Conservation (phyloP, 2,888 invertebrate species). For the Calameuta pallipes region DNA sequence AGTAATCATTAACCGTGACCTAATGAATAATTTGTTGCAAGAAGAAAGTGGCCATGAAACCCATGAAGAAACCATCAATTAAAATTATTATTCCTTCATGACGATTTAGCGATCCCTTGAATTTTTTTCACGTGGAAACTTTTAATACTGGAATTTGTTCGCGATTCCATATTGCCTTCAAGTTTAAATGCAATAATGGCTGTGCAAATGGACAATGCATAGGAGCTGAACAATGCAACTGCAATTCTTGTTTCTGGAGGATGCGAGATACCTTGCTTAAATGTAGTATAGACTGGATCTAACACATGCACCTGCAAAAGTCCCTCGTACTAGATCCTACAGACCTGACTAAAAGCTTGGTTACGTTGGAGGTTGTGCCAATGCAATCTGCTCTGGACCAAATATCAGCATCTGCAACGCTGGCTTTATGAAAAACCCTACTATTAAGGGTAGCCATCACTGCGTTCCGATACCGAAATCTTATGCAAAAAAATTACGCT, state of each 20-base stretch:
- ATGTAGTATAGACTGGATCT: constrained; percentile 68
- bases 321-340: constrained; percentile 63
- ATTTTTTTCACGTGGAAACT: no score
- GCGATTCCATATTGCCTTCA: constrained; percentile 60
- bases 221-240: constrained; percentile 70
- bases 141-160: constrained; percentile 39
- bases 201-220: constrained; percentile 68
- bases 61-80: no score
- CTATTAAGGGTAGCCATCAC: constrained; percentile 72
- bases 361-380: constrained; percentile 78
- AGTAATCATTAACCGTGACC: no score
- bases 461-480: constrained; percentile 69
- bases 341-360: constrained; percentile 59
- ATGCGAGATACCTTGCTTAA: constrained; percentile 64
- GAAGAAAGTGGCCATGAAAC: no score
- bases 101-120: no score
- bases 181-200: constrained; percentile 60
- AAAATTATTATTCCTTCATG: no score
- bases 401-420: constrained; percentile 80
- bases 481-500: not conserved
- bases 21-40: no score
- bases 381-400: constrained; percentile 79
- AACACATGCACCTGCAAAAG: constrained; percentile 58
- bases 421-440: constrained; percentile 75
- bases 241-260: constrained; percentile 66